These are phyloP conservation scores for Hystrix brachyura DNA, from an alignment of 2,113 vertebrate species.

Conservation along the genomic window DNA sequence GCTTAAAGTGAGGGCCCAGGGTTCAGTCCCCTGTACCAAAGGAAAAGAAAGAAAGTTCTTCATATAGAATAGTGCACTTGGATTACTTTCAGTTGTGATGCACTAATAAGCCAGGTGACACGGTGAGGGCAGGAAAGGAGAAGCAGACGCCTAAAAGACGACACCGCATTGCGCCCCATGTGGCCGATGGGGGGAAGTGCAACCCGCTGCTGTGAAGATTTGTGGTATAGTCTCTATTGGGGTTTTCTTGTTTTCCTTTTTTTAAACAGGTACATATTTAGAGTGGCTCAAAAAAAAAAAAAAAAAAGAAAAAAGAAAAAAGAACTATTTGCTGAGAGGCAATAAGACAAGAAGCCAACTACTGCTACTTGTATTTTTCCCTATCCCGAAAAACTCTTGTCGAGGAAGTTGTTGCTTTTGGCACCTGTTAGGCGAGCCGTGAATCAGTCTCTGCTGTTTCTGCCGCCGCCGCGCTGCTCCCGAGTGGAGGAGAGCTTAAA, in stretches of 20 bases:
- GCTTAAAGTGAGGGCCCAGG: not conserved
- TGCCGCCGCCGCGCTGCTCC: too few species aligned
- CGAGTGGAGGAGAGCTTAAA: not conserved
- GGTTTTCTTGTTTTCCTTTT: not conserved
- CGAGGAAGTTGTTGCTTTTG: not conserved
- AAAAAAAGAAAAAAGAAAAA: not conserved
- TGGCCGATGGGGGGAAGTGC: not conserved
- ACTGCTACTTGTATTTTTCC: not conserved
- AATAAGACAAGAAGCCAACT: too few species aligned
- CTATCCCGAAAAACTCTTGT: not conserved
- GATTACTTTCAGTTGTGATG: not conserved
- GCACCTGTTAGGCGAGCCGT: slow-evolving; percentile 46
- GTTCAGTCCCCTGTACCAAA: not conserved
- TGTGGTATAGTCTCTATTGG: not conserved
- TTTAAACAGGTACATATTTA: slow-evolving; percentile 19
- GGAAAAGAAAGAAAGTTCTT: not conserved
- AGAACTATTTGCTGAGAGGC: too few species aligned
- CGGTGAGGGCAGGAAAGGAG: too few species aligned
- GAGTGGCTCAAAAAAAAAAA: not conserved
- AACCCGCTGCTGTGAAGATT: not conserved
- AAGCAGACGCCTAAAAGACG: not conserved
- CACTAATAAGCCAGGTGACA: not conserved
- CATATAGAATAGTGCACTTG: not conserved
- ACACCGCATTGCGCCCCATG: not conserved
- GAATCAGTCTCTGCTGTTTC: not conserved